Base-by-base conservation (phyloP, 2,888 invertebrate genomes). In the Tinea pellionella region DNA sequence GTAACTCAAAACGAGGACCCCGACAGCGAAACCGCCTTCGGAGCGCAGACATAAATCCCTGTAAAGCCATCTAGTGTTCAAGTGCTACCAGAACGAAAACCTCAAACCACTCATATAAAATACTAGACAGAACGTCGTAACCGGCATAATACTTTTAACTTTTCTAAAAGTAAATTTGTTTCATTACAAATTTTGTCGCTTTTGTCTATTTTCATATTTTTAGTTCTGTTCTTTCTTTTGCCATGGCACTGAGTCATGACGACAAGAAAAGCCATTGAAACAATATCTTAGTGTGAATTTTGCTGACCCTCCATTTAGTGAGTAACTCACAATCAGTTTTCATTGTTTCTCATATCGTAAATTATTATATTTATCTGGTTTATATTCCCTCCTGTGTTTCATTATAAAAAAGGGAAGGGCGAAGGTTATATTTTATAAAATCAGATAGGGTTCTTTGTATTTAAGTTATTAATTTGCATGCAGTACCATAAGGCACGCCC, bases 401-500 rank as follows among this genome's bases (percentile, higher is more conserved):
- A 2, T 24, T 24, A 24, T 24, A 24, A 24, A 24, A 24, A 37
- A 37, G 37, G 37, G 37, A 37, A 37, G 37, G 37, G 37, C n/a
- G 37, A 24, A 24, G 24, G 24, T 6, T 24, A 24, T 41, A 12
- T 41, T 4, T 47, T 8, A 16, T 47, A 16, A 47, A 47, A 47
- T 47, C 16, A 47, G 47, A 47, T 47, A 53, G 53, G n/a, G 53
- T 9, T 12, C 16, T 53, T 53, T 53, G 24, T 53, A 16, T 53
- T 53, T 53, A 18, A 24, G 53, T 41, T 58, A 29, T 30, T 61
- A 32, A 43, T 61, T n/a, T 59, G 53, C 61, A 55, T 60, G 63
- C 65, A 65, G 66, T 69, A 68, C 64, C 67, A 67, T 66, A 64
- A 62, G 61, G 65, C 73, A 69, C 75, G 64, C 72, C 73, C 63